Base-by-base conservation (phyloP, 1,140 invertebrate species). In the Euura saliciscinereae region DNA sequence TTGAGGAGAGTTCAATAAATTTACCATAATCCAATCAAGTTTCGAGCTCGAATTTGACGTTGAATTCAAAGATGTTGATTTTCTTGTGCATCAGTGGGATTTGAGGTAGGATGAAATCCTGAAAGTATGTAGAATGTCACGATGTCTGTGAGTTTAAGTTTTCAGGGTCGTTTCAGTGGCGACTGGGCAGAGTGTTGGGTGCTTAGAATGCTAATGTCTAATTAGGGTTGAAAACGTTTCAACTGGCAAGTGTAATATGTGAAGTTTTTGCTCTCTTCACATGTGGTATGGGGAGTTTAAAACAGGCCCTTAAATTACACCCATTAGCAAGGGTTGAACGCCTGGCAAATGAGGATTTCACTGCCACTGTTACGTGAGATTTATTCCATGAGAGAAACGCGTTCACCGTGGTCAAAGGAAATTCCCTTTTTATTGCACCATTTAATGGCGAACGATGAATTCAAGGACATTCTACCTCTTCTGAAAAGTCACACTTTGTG, bases 281-380 rank as follows among this genome's bases (percentile, higher is more conserved):
- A 44, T 69, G 44, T 44, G 68, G n/a, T 42, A n/a, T 42, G 43
- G 44, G 44, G 44, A 69, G 68, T 44, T 69, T 69, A 69, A 69
- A 69, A 69, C 68, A 45, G 43, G 43, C 66, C 51, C 68, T 69
- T 69, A 69, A 69, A 69, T 69, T 69, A 69, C 42, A 13, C 68
- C 68, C 68, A 69, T 69, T 69, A 69, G 68, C 68, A 13, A 44
- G 68, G 68, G 68, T 46, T 46, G 68, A 69, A 69, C 44, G 68
- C 28, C 68, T 46, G 43, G 68, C 68, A 69, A 69, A 69, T 44
- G 68, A 69, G 68, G 68, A 69, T 69, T 45, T 69, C 68, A 69
- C 68, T 46, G 42, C 28, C 28, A 44, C 45, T 69, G 45, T 69
- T 28, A 46, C 68, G 68, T 69, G 68, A 46, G 68, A 69, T 69